A percentile compares a stretch with the other conserved stretches of the same genome.
Evolutionary conservation across 2,888 invertebrate genomes (phyloP).

Genomic region (Chrysodeixis includens): DNA sequence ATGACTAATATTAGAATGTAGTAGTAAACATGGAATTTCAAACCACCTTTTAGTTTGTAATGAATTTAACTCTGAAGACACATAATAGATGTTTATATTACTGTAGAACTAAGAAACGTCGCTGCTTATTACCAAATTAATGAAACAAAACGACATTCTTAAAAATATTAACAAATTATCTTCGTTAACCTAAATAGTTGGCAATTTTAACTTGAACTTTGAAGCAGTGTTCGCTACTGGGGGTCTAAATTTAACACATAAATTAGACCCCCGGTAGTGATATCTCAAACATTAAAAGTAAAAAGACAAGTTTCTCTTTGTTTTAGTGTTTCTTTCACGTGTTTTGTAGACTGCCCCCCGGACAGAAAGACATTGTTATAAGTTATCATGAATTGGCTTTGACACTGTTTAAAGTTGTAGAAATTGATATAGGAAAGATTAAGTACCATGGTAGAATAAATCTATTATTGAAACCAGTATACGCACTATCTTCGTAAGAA

Average conservation of each 20-base stretch:
- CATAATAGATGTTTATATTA: neutral
- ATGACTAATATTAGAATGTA: too few relatives aligned
- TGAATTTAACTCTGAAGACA: neutral
- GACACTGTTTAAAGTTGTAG: constrained; percentile 17
- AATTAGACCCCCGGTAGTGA: constrained; percentile 30
- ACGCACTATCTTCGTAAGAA: constrained; percentile 16
- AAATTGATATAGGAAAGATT: neutral
- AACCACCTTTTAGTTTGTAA: too few relatives aligned
- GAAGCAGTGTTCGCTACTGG: constrained; percentile 43
- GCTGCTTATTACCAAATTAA: neutral
- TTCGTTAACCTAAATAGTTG: constrained; percentile 32
- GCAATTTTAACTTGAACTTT: constrained; percentile 36
- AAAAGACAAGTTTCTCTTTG: constrained; percentile 36
- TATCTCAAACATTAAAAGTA: constrained; percentile 39
- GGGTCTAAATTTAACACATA: constrained; percentile 54
- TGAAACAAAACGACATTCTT: neutral
- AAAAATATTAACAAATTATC: constrained; percentile 17
- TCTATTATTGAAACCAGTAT: constrained; percentile 12
- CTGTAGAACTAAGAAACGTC: neutral
- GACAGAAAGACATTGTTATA: constrained; percentile 38
- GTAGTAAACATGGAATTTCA: too few relatives aligned
- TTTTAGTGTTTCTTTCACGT: constrained; percentile 36
- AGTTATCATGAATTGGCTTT: constrained; percentile 40
- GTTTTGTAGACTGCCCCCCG: constrained; percentile 40
- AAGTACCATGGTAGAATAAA: neutral